A percentile compares a stretch with the other conserved stretches of the same genome.
Conservation (phyloP, 2,888 invertebrate species). For the Chesias legatella region DNA sequence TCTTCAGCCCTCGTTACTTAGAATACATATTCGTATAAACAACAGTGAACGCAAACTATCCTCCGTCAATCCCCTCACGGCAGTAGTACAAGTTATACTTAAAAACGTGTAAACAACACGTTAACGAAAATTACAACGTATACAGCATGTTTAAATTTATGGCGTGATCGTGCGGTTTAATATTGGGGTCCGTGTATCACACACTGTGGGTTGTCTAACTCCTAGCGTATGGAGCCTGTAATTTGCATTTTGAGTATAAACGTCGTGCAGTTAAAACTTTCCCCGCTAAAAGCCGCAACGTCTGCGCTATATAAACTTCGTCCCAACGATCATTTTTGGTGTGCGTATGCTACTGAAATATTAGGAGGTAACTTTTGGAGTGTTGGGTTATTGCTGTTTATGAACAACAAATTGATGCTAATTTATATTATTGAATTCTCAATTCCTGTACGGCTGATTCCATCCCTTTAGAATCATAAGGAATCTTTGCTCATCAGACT, state of each 20-base stretch:
- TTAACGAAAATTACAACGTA: slow-evolving; percentile 59
- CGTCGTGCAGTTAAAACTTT: slow-evolving; percentile 71
- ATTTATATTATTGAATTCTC: no score
- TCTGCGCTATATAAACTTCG: slow-evolving; percentile 57
- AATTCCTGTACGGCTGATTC: no score
- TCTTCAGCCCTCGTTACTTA: no score
- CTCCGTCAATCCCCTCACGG: slow-evolving; percentile 18
- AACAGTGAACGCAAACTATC: slow-evolving; percentile 5
- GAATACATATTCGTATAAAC: not conserved
- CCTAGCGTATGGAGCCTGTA: slow-evolving; percentile 63
- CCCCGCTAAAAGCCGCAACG: slow-evolving; percentile 57
- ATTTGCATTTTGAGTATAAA: slow-evolving; percentile 74
- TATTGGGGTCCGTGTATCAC: slow-evolving; percentile 72
- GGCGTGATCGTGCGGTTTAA: slow-evolving; percentile 70
- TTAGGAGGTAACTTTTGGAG: slow-evolving; percentile 34
- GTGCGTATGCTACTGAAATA: slow-evolving; percentile 36
- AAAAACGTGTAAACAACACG: slow-evolving; percentile 60
- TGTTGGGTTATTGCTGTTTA: slow-evolving; percentile 6
- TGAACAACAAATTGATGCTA: not conserved
- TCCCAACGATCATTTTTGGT: slow-evolving; percentile 44
- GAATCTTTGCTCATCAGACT: no score
- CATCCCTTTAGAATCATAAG: no score
- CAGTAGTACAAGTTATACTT: slow-evolving; percentile 35
- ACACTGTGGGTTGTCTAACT: slow-evolving; percentile 58
- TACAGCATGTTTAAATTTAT: slow-evolving; percentile 65